A percentile compares a stretch with the other conserved stretches of the same genome.
Conservation (phyloP, 1,140 invertebrate genomes). For the Drosophila miranda region DNA sequence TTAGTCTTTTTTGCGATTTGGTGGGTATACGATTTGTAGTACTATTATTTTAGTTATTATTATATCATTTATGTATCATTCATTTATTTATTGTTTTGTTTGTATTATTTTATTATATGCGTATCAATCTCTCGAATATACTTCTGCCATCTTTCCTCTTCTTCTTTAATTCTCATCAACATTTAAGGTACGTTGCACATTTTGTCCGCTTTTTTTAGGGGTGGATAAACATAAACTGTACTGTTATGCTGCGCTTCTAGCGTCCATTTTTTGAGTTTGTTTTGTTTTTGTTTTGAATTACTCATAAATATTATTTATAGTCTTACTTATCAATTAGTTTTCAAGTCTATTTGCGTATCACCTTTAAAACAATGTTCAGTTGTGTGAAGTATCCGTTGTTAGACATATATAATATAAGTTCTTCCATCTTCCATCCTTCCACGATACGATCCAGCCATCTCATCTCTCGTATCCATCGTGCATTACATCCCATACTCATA, state of each 20-base stretch:
- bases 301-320: constrained; percentile 79
- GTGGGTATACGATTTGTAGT: constrained; percentile 71
- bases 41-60: constrained; percentile 47
- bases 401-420: constrained; percentile 63
- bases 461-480: no score
- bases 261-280: constrained; percentile 54
- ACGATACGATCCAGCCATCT: no score
- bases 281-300: constrained; percentile 45
- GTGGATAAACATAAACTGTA: constrained; percentile 76
- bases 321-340: constrained; percentile 80
- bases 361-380: constrained; percentile 80
- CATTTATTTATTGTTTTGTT: constrained; percentile 23
- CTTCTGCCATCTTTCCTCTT: constrained; percentile 23
- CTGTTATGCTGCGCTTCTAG: constrained; percentile 77
- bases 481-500: constrained; percentile 16
- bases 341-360: constrained; percentile 81
- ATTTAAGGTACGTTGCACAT: constrained; percentile 79
- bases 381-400: constrained; percentile 78
- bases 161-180: constrained; percentile 36
- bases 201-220: constrained; percentile 65
- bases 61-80: constrained; percentile 1
- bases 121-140: constrained; percentile 27
- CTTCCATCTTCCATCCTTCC: constrained; percentile 31
- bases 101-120: constrained; percentile 39
- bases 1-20: constrained; percentile 77